These are phyloP conservation scores for Apogon talboti DNA, from an alignment of 2,797 vertebrate genomes.

Conservation along the genomic window DNA sequence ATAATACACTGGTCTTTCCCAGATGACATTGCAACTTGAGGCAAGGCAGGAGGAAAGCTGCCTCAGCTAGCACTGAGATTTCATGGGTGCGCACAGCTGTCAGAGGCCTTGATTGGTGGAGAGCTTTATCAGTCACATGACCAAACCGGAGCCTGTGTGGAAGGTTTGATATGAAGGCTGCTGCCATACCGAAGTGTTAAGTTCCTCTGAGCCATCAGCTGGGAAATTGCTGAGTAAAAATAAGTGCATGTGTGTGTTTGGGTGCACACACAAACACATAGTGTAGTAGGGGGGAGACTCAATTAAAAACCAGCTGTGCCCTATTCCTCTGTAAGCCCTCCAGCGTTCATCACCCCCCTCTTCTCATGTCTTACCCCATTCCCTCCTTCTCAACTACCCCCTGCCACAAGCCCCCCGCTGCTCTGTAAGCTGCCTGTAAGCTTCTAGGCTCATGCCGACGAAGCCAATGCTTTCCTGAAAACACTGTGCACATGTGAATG, in stretches of 20 bases:
- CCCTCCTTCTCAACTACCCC: constrained; percentile 55
- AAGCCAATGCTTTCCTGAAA: constrained; percentile 70
- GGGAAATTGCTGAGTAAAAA: constrained; percentile 84
- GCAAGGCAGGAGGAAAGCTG: constrained; percentile 23
- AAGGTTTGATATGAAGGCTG: constrained; percentile 48
- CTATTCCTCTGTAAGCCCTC: constrained; percentile 78
- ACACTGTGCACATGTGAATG: constrained; percentile 41
- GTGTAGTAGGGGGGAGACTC: constrained; percentile 69
- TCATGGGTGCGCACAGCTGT: constrained; percentile 59
- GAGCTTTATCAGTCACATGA: constrained; percentile 56
- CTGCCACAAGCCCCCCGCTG: constrained; percentile 68
- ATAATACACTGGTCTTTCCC: constrained; percentile 16
- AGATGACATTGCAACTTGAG: constrained; percentile 43
- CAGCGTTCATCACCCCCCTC: constrained; percentile 55
- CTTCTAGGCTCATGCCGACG: constrained; percentile 73
- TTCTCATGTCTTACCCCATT: constrained; percentile 60
- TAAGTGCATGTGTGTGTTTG: constrained; percentile 34
- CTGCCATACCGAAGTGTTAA: constrained; percentile 54
- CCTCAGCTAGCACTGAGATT: constrained; percentile 30
- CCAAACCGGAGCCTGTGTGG: constrained; percentile 46
- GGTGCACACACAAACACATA: constrained; percentile 25
- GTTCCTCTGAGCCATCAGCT: constrained; percentile 78
- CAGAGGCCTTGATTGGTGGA: constrained; percentile 64
- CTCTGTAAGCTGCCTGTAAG: constrained; percentile 79
- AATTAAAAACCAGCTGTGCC: constrained; percentile 88